Evolutionary conservation across 2,797 vertebrate genomes (phyloP), one percentile per base, ranked within the genome.

Genomic region (Falco novaeseelandiae): DNA sequence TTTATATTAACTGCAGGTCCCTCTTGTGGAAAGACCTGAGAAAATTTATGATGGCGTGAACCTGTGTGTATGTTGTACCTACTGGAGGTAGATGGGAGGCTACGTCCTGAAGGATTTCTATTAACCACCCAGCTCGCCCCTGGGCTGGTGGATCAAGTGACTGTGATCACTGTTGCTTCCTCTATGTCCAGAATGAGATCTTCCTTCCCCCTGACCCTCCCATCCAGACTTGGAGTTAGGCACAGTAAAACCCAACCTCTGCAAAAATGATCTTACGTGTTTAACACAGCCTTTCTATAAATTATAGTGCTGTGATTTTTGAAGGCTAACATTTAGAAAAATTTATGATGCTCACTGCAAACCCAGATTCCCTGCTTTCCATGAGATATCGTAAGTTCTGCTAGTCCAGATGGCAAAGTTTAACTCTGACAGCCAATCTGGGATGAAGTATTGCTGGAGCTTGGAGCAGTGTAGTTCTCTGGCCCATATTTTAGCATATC

Each of bases 381-480:
- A 2, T 23, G 14, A 70, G 71, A 63, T 40, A 51, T 6, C 0
- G 0, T 48, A 74, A 84, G 9, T 76, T 81, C 74, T 92, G 62
- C 27, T 54, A 57, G 83, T 23, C 83, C 96, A 96, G 95, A 96
- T 84, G 93, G 93, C 73, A 87, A 82, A 89, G 70, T 90, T 96
- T 89, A 76, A 51, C 84, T 72, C 77, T 90, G 92, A 89, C 95
- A 87, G 77, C 70, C 62, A 81, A 69, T 82, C 73, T 77, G 88
- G 49, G 74, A 81, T 90, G 76, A 95, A 82, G 90, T 70, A 90
- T 16, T 72, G 66, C 78, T 48, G 67, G 25, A 72, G 55, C 73
- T 76, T 4, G 2, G 66, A 73, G 81, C 74, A 63, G 30, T 9
- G 65, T 23, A 71, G 57, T 22, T 62, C 78, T 77, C 77, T 74